These are phyloP conservation scores for Trachelus troglodyta DNA, from an alignment of 2,888 invertebrate genomes.

Conservation along the genomic window DNA sequence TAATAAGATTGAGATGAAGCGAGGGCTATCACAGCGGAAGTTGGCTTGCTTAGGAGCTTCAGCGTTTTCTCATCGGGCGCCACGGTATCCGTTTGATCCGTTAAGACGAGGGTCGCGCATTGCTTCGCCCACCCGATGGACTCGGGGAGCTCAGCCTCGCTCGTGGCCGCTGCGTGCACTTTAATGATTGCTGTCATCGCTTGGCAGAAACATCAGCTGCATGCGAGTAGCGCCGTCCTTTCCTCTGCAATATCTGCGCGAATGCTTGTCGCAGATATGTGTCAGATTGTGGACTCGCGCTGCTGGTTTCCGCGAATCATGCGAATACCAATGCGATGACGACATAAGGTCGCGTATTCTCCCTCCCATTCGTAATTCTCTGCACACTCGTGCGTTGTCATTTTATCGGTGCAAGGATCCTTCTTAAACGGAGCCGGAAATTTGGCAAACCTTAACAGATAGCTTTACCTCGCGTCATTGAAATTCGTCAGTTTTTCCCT, in stretches of 20 bases:
- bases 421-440: slow-evolving; percentile 35
- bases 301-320: slow-evolving; percentile 1
- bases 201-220: neutral
- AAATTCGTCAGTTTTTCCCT: slow-evolving; percentile 12
- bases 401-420: too few species aligned
- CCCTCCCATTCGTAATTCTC: too few species aligned
- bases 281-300: slow-evolving; percentile 49
- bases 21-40: neutral
- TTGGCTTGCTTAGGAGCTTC: neutral
- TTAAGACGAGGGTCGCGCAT: too few species aligned
- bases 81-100: neutral
- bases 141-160: too few species aligned
- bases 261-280: slow-evolving; percentile 46
- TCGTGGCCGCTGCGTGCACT: too few species aligned
- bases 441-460: slow-evolving; percentile 44
- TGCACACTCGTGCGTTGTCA: too few species aligned
- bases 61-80: neutral
- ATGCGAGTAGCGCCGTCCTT: too few species aligned
- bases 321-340: neutral
- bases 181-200: too few species aligned
- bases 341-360: too few species aligned
- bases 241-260: slow-evolving; percentile 8
- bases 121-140: too few species aligned
- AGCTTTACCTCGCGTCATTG: slow-evolving; percentile 15
- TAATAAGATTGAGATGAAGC: slow-evolving; percentile 17